Evolutionary conservation across 2,888 invertebrate genomes (phyloP).

Genomic region (Pseudococcus jackbeardsleyi): DNA sequence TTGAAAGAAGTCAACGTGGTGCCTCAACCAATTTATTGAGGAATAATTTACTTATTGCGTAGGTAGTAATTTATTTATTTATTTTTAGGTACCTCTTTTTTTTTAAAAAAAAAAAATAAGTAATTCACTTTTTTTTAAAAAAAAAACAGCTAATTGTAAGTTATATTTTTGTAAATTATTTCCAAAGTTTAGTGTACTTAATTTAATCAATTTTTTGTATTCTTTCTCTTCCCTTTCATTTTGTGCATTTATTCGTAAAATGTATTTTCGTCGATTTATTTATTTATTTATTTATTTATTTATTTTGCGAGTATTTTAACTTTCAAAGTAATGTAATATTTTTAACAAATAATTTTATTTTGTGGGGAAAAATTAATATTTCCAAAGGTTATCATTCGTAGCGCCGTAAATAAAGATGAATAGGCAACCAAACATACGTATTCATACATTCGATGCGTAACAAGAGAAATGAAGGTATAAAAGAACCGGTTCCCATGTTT

Average conservation of each 20-base stretch:
- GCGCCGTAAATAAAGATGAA: not conserved
- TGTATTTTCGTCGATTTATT: not conserved
- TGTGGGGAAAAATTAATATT: not conserved
- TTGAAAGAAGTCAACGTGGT: not conserved
- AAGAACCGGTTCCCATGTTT: not conserved
- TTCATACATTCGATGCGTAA: not conserved
- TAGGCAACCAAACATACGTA: not conserved
- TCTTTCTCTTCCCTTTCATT: not conserved
- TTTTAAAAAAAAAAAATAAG: not conserved
- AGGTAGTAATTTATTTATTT: constrained; percentile 38
- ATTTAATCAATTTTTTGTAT: constrained; percentile 4
- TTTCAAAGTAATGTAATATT: not conserved
- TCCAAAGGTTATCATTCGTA: not conserved
- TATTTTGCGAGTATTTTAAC: not conserved
- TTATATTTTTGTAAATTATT: constrained; percentile 18
- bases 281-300: not conserved
- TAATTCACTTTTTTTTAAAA: not conserved
- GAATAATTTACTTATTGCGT: not conserved
- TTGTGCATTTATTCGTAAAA: constrained; percentile 20
- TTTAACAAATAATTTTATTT: not conserved
- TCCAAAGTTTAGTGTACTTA: not conserved
- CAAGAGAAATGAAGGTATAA: not conserved
- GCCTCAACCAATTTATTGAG: not conserved
- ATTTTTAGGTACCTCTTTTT: not conserved
- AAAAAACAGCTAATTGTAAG: not conserved